A percentile compares a stretch with the other conserved stretches of the same genome.
Conservation (phyloP, 2,113 vertebrate genomes). For the Sorex fumeus region DNA sequence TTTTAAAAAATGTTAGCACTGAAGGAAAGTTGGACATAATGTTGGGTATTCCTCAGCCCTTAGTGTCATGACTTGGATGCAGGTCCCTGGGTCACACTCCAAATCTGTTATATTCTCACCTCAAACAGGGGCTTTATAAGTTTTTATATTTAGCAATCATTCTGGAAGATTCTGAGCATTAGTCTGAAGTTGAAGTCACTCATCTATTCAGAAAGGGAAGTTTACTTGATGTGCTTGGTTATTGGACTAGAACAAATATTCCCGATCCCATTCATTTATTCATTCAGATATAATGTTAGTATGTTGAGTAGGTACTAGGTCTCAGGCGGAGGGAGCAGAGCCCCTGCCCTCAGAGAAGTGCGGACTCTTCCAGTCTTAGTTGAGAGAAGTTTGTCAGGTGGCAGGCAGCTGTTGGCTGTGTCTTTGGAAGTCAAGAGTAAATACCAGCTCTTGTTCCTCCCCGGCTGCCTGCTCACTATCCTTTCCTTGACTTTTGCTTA, state of each 20-base stretch:
- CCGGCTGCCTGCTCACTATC: background rate
- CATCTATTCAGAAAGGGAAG: background rate
- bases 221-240: background rate
- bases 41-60: background rate
- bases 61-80: background rate
- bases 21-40: background rate
- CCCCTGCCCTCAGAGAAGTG: background rate
- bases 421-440: background rate
- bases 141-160: background rate
- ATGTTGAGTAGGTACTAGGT: background rate
- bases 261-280: background rate
- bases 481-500: background rate
- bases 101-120: background rate
- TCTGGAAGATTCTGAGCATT: background rate
- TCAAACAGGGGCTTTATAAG: background rate
- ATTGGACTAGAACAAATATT: background rate
- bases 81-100: background rate
- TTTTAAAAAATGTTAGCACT: slow-evolving; percentile 19
- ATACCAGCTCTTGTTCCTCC: background rate
- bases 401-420: background rate
- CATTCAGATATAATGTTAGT: background rate
- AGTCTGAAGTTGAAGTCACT: background rate
- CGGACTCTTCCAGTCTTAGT: background rate
- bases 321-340: background rate
- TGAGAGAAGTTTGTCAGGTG: background rate